These are phyloP conservation scores for Pitangus sulphuratus DNA, from an alignment of 2,797 vertebrate species.

Conservation along the genomic window DNA sequence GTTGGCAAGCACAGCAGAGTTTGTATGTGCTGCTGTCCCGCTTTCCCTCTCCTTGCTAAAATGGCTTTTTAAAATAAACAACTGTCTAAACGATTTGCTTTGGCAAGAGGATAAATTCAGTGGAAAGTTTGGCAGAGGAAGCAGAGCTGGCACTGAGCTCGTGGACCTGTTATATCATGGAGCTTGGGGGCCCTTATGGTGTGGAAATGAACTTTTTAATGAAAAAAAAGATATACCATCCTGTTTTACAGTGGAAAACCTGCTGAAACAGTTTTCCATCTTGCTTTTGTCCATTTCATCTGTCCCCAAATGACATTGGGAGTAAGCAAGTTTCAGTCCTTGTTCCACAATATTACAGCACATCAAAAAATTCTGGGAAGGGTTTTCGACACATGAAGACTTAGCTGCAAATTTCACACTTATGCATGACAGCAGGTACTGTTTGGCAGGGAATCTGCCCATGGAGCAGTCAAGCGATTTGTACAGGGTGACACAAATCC, in stretches of 20 bases:
- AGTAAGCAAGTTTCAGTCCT: neutral
- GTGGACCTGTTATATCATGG: constrained; percentile 58
- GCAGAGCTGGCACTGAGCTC: constrained; percentile 40
- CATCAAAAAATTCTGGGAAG: neutral
- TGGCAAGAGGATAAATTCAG: constrained; percentile 63
- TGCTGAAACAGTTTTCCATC: constrained; percentile 44
- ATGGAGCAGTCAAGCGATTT: neutral
- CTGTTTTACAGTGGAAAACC: constrained; percentile 47
- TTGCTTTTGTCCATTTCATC: constrained; percentile 26
- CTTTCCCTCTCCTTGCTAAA: constrained; percentile 60
- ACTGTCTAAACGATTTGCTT: constrained; percentile 71
- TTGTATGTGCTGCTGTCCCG: constrained; percentile 32
- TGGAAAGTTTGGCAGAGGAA: constrained; percentile 67
- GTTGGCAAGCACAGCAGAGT: constrained; percentile 12
- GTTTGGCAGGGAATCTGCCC: neutral
- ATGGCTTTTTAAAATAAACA: constrained; percentile 71
- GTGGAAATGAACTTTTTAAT: constrained; percentile 52
- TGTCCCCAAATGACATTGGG: constrained; percentile 58
- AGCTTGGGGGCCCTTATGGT: constrained; percentile 35
- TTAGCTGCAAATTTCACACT: neutral
- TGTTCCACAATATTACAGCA: neutral
- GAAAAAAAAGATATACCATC: constrained; percentile 28
- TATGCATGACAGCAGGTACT: neutral
- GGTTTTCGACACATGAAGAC: accelerated
- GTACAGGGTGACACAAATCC: neutral